phyloP scores from a whole-genome alignment of 2,888 invertebrate genomes.

The Hirtodrosophila trivittata region DNA sequence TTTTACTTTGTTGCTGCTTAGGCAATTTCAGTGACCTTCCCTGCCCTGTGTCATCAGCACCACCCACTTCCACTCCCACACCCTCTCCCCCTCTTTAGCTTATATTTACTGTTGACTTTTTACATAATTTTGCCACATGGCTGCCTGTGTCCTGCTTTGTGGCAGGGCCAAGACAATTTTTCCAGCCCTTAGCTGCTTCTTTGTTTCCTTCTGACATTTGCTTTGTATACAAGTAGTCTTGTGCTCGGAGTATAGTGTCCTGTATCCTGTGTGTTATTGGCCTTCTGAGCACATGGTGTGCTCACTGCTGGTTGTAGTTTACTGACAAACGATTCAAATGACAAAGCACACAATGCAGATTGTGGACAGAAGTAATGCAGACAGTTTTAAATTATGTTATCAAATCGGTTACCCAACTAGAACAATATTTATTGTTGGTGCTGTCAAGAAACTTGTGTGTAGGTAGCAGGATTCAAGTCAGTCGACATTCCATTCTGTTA shows the following conservation, averaged over 20 bases:
- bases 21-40: conserved; percentile 60
- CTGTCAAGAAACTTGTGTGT: conserved; percentile 12
- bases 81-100: conserved; percentile 14
- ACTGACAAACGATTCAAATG: conserved; percentile 64
- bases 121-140: conserved; percentile 74
- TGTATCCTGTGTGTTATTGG: conserved; percentile 48
- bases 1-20: conserved; percentile 61
- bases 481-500: conserved; percentile 16
- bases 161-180: conserved; percentile 32
- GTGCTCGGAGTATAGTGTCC: conserved; percentile 25
- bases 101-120: conserved; percentile 66
- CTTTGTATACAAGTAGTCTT: conserved; percentile 8
- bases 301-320: conserved; percentile 65
- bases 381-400: conserved; percentile 56
- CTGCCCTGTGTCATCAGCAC: conserved; percentile 9
- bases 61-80: neutral
- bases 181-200: conserved; percentile 10
- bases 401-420: conserved; percentile 37
- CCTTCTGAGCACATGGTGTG: conserved; percentile 51
- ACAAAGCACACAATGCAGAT: conserved; percentile 40
- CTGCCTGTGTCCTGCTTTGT: conserved; percentile 60
- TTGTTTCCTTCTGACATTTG: conserved; percentile 22
- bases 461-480: conserved; percentile 35
- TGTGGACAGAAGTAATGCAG: conserved; percentile 23
- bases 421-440: conserved; percentile 8